These are phyloP conservation scores for Hemibagrus guttatus DNA, from an alignment of 2,797 vertebrate species.

Conservation along the genomic window DNA sequence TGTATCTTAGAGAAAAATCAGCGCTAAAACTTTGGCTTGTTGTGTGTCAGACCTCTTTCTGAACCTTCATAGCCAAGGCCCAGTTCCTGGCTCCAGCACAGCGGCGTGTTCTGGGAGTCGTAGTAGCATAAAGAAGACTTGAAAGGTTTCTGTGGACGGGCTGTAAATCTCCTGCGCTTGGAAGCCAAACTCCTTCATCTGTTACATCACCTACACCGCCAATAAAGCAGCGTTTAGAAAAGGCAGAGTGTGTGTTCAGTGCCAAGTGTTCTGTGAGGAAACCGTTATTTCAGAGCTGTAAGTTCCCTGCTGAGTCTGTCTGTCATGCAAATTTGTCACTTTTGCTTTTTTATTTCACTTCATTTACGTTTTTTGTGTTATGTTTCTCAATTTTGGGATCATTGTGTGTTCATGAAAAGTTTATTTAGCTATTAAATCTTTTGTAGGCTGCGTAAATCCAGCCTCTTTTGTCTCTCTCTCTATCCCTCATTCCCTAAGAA, in stretches of 20 bases:
- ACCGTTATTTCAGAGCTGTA: constrained; percentile 47
- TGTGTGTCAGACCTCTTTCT: constrained; percentile 41
- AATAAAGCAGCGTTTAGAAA: constrained; percentile 71
- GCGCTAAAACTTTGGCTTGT: constrained; percentile 7
- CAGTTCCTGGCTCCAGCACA: constrained; percentile 31
- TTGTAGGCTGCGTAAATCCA: neutral
- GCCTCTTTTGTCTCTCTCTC: constrained; percentile 5
- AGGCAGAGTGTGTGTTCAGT: constrained; percentile 53
- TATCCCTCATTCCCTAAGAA: neutral
- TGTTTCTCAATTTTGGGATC: constrained; percentile 20
- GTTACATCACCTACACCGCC: constrained; percentile 73
- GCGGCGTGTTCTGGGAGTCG: constrained; percentile 59
- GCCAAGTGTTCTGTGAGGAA: constrained; percentile 63
- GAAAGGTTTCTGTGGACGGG: constrained; percentile 65
- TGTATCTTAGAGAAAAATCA: neutral
- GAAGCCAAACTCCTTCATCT: constrained; percentile 65
- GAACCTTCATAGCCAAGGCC: constrained; percentile 38
- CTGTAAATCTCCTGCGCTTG: constrained; percentile 70
- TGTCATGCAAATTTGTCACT: constrained; percentile 23
- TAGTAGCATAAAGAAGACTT: constrained; percentile 68
- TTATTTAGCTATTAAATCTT: constrained; percentile 44
- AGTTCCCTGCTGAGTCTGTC: constrained; percentile 42
- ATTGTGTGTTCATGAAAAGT: constrained; percentile 24
- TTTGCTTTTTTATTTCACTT: constrained; percentile 21
- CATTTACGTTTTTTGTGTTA: neutral